Percentiles rank a stretch among this genome's conserved stretches.
Evolutionary conservation across 2,888 invertebrate genomes (phyloP).

Genomic region (Congeria kusceri): DNA sequence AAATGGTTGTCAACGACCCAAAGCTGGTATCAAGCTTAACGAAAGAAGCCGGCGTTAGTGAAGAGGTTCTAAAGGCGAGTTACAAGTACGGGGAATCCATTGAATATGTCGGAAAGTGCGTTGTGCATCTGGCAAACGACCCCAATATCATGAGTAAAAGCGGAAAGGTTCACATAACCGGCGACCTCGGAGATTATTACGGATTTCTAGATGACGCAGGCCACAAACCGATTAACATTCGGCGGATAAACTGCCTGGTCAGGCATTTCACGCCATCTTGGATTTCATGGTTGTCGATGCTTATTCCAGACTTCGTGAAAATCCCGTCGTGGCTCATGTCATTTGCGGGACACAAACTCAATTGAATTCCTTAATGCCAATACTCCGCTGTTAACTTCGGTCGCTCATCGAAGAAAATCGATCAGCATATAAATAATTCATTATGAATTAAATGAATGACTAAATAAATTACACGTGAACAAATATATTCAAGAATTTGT

Average conservation of each 20-base stretch:
- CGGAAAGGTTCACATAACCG: conserved; percentile 82
- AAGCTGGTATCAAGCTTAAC: neutral
- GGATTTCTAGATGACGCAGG: conserved; percentile 85
- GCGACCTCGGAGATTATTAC: conserved; percentile 84
- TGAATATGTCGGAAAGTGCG: conserved; percentile 75
- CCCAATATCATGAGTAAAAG: conserved; percentile 81
- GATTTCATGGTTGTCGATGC: conserved; percentile 13
- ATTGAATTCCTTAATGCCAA: neutral
- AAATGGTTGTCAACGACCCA: neutral
- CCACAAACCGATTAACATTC: conserved; percentile 33
- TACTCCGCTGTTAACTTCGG: too few relatives aligned
- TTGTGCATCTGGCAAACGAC: conserved; percentile 71
- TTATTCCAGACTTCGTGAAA: conserved; percentile 50
- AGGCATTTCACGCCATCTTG: conserved; percentile 25
- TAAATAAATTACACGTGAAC: too few relatives aligned
- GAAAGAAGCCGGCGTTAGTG: conserved; percentile 1
- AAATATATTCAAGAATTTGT: too few relatives aligned
- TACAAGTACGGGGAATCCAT: conserved; percentile 68
- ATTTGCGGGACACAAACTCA: conserved; percentile 43
- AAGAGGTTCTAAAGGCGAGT: conserved; percentile 23
- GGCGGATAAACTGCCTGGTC: conserved; percentile 39
- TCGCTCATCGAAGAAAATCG: too few relatives aligned
- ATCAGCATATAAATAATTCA: too few relatives aligned
- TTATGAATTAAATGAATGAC: too few relatives aligned
- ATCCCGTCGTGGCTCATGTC: conserved; percentile 48